phyloP scores from a whole-genome alignment of 2,113 vertebrate species.

The Odontesthes bonariensis region DNA sequence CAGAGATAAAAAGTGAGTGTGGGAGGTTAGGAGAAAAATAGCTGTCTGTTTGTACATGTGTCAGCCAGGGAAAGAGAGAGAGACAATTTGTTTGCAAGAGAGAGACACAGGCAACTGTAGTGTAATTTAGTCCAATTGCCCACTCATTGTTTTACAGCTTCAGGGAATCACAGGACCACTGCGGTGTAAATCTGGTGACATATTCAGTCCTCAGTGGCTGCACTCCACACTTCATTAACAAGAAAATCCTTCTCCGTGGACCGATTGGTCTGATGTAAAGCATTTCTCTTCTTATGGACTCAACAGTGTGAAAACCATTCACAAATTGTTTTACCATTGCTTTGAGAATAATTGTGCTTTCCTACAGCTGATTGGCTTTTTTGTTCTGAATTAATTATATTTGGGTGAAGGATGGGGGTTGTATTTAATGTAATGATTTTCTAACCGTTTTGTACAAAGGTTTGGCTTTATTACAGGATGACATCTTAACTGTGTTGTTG shows the following conservation, averaged over 20 bases:
- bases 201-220: conserved; percentile 59
- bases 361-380: conserved; percentile 22
- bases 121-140: conserved; percentile 76
- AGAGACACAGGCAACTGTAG: conserved; percentile 56
- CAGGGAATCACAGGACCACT: conserved; percentile 56
- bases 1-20: conserved; percentile 39
- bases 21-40: conserved; percentile 39
- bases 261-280: conserved; percentile 53
- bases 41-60: conserved; percentile 31
- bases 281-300: conserved; percentile 14
- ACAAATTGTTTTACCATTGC: conserved; percentile 41
- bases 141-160: conserved; percentile 78
- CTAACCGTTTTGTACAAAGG: background rate
- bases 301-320: conserved; percentile 22
- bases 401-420: background rate
- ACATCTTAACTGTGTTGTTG: background rate
- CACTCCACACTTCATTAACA: conserved; percentile 76
- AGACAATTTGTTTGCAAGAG: conserved; percentile 49
- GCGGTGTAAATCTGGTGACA: conserved; percentile 72
- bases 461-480: background rate
- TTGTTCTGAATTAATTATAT: conserved; percentile 14
- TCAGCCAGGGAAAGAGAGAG: conserved; percentile 19
- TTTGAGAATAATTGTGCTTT: conserved; percentile 10
- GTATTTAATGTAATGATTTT: conserved; percentile 16
- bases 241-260: conserved; percentile 66